phyloP scores from a whole-genome alignment of 2,113 vertebrate genomes.

The Microtus pennsylvanicus region DNA sequence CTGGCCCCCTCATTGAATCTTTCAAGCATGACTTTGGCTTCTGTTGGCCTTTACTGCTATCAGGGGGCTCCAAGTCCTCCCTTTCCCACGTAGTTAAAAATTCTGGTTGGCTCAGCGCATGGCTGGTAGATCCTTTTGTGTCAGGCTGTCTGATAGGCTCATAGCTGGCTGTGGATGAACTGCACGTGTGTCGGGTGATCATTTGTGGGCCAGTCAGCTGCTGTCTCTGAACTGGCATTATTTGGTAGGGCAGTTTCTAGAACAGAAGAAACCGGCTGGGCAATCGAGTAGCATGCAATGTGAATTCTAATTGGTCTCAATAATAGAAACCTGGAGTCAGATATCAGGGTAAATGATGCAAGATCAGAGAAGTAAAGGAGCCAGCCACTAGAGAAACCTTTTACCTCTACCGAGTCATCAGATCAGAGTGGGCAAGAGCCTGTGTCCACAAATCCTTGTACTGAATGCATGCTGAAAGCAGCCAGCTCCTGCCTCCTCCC shows the following conservation, averaged over 20 bases:
- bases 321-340: too few relatives aligned
- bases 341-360: too few relatives aligned
- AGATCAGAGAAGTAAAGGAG: too few relatives aligned
- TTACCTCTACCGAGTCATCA: too few relatives aligned
- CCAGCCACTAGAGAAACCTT: too few relatives aligned
- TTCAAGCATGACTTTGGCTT: not conserved
- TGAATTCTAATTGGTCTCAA: too few relatives aligned
- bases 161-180: not conserved
- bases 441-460: too few relatives aligned
- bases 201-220: conserved; percentile 23
- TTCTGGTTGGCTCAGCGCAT: not conserved
- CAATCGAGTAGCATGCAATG: too few relatives aligned
- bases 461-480: too few relatives aligned
- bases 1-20: not conserved
- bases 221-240: not conserved
- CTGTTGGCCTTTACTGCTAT: not conserved
- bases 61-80: not conserved
- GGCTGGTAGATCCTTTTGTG: not conserved
- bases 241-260: conserved; percentile 11
- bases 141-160: conserved; percentile 22
- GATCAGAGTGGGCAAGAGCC: too few relatives aligned
- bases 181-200: not conserved
- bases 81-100: not conserved
- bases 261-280: not conserved
- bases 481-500: too few relatives aligned